Evolutionary conservation across 1,140 invertebrate species (phyloP), one percentile per base, ranked within the genome.

Genomic region (Hyphantria cunea): DNA sequence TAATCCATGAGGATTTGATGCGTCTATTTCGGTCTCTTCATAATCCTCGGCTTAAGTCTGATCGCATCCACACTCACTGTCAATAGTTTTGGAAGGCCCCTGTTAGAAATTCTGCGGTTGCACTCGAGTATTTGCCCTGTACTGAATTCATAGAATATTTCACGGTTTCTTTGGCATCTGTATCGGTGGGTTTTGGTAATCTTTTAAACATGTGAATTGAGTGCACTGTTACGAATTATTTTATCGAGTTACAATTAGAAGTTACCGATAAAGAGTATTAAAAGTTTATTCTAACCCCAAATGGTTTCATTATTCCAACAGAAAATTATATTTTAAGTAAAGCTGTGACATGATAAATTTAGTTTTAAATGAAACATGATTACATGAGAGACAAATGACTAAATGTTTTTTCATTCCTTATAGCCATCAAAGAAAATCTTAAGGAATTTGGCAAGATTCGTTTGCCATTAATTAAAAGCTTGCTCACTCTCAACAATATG

Each of bases 11-110:
- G 87, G 82, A 90, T 90, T 87, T 87, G 79, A 89, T 83, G 77
- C 86, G 83, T 90, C 87, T 90, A 90, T 90, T 90, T 90, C 77
- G 87, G 87, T 86, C 87, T 84, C 80, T 82, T 89, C 84, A 89
- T 89, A 90, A 89, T 90, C 87, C 85, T 66, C 37, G 77, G 86
- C 84, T 90, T 90, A 90, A 84, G 80, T 79, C 74, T 88, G 86
- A 90, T 90, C 84, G 86, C 85, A 88, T 87, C 88, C 87, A 90
- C 86, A 87, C 82, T 83, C 84, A 85, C 84, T 89, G 88, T 90
- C 88, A 90, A 90, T 90, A 90, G 88, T 89, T 90, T 86, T 68
- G 78, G 83, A 86, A 84, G 82, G 77, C 79, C 80, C 82, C 79
- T 72, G 78, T 77, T 81, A 84, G 84, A 87, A 82, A 88, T 89